Conservation (phyloP, 2,113 vertebrate species). For the Chaetops frenatus region DNA sequence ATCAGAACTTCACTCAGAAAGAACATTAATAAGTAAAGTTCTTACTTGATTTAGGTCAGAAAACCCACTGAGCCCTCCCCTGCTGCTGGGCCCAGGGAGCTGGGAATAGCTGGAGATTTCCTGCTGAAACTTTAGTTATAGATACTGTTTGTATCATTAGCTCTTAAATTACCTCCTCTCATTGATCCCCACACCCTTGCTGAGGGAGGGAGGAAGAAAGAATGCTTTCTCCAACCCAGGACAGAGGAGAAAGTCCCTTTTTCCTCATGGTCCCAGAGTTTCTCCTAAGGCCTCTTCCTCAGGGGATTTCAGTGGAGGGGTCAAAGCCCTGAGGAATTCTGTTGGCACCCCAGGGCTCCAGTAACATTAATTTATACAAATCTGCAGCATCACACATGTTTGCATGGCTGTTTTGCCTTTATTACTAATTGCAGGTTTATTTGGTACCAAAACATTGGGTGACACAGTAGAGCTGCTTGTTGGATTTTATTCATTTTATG, state of each 20-base stretch:
- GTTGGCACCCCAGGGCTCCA: not conserved
- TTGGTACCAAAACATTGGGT: not conserved
- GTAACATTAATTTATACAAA: not conserved
- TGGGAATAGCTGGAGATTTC: not conserved
- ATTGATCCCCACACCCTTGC: not conserved
- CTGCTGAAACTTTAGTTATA: not conserved
- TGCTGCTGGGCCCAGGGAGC: not conserved
- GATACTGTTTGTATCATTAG: not conserved
- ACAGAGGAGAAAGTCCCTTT: fast-evolving
- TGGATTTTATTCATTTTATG: not conserved
- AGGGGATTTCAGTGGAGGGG: not conserved
- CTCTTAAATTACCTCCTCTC: not conserved
- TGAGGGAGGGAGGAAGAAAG: not conserved
- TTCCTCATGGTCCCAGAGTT: not conserved
- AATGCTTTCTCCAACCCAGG: not conserved
- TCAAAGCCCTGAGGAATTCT: not conserved
- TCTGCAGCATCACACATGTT: not conserved
- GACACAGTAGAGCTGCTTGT: not conserved
- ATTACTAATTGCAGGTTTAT: not conserved
- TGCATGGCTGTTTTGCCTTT: not conserved
- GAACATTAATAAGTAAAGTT: not conserved
- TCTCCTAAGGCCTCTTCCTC: not conserved
- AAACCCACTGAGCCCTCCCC: not conserved
- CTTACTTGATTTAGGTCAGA: not conserved
- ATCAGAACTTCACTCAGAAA: not conserved